A percentile compares a stretch with the other conserved stretches of the same genome.
These are phyloP conservation scores for Tetheella fluctuosa DNA, from an alignment of 2,888 invertebrate genomes.

Conservation along the genomic window DNA sequence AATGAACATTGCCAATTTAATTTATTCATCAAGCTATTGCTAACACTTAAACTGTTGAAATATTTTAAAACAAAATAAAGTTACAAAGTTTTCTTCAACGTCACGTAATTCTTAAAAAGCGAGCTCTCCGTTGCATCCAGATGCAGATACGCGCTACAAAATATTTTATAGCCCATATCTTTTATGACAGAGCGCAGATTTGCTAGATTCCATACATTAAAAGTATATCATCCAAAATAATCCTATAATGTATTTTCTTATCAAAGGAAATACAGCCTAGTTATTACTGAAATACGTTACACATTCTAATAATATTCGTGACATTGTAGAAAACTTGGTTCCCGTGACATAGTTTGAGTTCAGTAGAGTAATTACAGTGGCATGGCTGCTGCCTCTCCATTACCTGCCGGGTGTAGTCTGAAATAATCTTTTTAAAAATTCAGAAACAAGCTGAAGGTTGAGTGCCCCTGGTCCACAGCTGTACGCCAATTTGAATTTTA, in stretches of 20 bases:
- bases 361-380: slow-evolving; percentile 57
- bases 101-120: background rate
- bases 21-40: too few species aligned
- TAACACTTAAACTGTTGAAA: too few species aligned
- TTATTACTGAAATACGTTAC: background rate
- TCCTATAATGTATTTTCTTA: too few species aligned
- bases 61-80: background rate
- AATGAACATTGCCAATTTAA: too few species aligned
- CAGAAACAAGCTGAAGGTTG: slow-evolving; percentile 53
- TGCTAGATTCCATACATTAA: slow-evolving; percentile 14
- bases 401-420: slow-evolving; percentile 57
- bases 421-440: slow-evolving; percentile 80
- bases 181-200: background rate
- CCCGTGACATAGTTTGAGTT: slow-evolving; percentile 54
- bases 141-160: background rate
- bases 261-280: background rate
- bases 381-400: slow-evolving; percentile 58
- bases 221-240: slow-evolving; percentile 16
- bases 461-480: slow-evolving; percentile 41
- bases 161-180: slow-evolving; percentile 1
- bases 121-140: background rate
- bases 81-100: background rate
- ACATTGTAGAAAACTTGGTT: slow-evolving; percentile 38
- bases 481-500: slow-evolving; percentile 37
- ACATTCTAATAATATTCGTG: slow-evolving; percentile 14